Conservation (phyloP, 1,140 invertebrate genomes). For the Megathymus violae region DNA sequence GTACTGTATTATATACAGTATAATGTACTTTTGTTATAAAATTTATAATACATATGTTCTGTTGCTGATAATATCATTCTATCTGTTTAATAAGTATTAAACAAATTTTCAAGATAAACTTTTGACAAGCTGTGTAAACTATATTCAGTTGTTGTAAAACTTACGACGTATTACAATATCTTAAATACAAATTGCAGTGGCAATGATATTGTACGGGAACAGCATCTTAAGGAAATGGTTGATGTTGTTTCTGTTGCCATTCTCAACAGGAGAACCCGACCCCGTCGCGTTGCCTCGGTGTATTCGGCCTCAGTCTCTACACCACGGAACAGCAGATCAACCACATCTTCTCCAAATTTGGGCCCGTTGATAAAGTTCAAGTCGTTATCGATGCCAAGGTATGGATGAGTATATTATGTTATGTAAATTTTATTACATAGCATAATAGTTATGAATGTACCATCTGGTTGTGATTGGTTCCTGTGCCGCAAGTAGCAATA, state of each 20-base stretch:
- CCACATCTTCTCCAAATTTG: conserved; percentile 96
- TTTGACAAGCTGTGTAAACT: not conserved
- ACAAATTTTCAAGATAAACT: no score
- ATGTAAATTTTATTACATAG: no score
- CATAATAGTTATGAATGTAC: no score
- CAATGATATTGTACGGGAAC: not conserved
- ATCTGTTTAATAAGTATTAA: not conserved
- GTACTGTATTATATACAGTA: not conserved
- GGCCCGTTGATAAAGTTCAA: conserved; percentile 96
- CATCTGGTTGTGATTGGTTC: no score
- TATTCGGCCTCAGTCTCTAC: conserved; percentile 96
- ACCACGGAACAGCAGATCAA: conserved; percentile 97
- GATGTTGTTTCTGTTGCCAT: conserved; percentile 27
- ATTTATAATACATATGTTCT: not conserved
- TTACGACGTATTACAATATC: no score
- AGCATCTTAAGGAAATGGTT: conserved; percentile 29
- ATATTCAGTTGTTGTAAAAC: not conserved
- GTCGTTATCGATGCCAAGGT: conserved; percentile 98
- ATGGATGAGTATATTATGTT: conserved; percentile 56
- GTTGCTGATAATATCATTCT: not conserved
- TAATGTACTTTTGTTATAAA: not conserved
- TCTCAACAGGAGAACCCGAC: conserved; percentile 90
- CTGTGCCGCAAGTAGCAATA: no score
- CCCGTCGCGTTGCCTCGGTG: conserved; percentile 94
- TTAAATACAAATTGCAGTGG: not conserved